Conservation (phyloP, 1,140 invertebrate species). For the Lordiphosa stackelbergi region DNA sequence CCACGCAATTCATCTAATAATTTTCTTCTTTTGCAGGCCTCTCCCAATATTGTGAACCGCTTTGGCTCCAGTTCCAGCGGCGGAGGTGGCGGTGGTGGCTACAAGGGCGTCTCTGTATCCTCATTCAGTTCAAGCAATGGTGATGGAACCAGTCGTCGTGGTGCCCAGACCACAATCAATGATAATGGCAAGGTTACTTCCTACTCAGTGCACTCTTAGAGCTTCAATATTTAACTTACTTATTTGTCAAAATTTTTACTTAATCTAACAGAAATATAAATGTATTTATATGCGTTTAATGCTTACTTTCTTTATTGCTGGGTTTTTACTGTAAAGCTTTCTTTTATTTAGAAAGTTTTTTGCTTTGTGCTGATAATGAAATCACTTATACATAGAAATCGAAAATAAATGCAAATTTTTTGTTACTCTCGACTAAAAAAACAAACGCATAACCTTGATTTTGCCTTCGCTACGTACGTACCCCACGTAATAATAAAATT, state of each 20-base stretch:
- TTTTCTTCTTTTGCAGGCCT: slow-evolving; percentile 76
- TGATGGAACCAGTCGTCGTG: slow-evolving; percentile 78
- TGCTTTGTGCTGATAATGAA: slow-evolving; percentile 18
- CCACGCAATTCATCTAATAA: neutral
- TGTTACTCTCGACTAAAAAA: slow-evolving; percentile 2
- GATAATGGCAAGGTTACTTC: slow-evolving; percentile 84
- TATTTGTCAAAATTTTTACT: slow-evolving; percentile 10
- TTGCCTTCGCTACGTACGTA: slow-evolving; percentile 7
- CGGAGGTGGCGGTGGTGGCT: slow-evolving; percentile 66
- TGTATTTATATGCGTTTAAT: slow-evolving; percentile 31
- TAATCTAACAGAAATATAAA: slow-evolving; percentile 27
- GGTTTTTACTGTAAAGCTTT: slow-evolving; percentile 30
- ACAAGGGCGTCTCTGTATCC: slow-evolving; percentile 82
- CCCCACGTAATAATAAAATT: slow-evolving; percentile 6
- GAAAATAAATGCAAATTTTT: slow-evolving; percentile 28
- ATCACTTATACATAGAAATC: slow-evolving; percentile 1
- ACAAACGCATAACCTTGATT: slow-evolving; percentile 47
- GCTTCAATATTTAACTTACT: neutral
- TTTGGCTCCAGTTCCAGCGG: slow-evolving; percentile 71
- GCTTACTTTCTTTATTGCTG: slow-evolving; percentile 34
- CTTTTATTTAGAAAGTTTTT: slow-evolving; percentile 57
- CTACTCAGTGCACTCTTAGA: slow-evolving; percentile 79
- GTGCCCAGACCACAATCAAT: slow-evolving; percentile 83
- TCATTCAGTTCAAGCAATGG: slow-evolving; percentile 82
- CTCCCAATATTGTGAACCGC: slow-evolving; percentile 80